Base-by-base conservation (phyloP, 2,888 invertebrate species). In the Antheraea assamensis region DNA sequence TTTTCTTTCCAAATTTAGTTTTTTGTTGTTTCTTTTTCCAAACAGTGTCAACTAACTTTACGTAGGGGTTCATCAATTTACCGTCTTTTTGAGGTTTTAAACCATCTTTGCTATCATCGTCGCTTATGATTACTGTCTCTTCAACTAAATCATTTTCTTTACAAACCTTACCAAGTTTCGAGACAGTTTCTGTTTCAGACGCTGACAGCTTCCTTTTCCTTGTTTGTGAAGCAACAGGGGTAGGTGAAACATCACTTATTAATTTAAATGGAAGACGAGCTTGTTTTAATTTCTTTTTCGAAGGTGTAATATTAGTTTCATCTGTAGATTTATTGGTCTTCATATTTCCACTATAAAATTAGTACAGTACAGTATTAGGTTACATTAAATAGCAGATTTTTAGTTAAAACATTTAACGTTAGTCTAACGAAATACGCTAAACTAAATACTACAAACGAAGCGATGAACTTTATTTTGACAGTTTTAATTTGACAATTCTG, bases 231-330 rank as follows among this genome's bases (percentile, higher is more conserved):
- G 82, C 79, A 71, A 83, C 85, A 68, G 90, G 82, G 73, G 86
- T 86, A 35, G 93, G 88, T 58, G 94, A 89, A 71, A 83, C 87
- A 82, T 93, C 93, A 76, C 94, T 91, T 73, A 95, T 86, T 77
- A 95, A 82, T 89, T 95, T 96, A 82, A 96, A 96, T 77, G 96
- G 96, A 77, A 96, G 90, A 79, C 95, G 93, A 77, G 96, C 95
- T 87, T 96, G 96, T 78, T 95, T 95, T 73, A 96, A 86, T 82
- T 96, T 96, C 84, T 96, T 96, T 84, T 92, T 93, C 19, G 93
- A 92, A 55, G 94, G 94, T 68, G 93, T 94, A 78, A 91, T 84
- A 79, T 91, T 90, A 72, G 83, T 84, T 77, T 84, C 87, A 74
- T 88, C 90, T 19, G 91, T 88, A 24, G 90, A 88, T 79, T 91